Evolutionary conservation across 2,797 vertebrate species (phyloP), one percentile per base, ranked within the genome.

Genomic region (Loriculus beryllinus): DNA sequence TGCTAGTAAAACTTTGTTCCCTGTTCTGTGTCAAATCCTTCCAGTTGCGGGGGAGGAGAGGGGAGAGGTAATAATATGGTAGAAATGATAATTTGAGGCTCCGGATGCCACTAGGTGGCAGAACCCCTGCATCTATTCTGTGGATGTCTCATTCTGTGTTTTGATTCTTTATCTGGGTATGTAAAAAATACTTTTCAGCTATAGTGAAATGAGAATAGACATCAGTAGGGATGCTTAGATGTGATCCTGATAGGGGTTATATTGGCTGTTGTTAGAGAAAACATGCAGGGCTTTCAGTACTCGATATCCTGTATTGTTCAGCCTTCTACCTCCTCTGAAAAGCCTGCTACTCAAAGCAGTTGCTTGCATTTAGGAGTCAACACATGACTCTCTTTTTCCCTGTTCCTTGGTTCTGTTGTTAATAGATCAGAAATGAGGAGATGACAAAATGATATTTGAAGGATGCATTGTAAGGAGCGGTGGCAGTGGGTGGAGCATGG

Each of bases 31-130:
- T 83, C 42, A 92, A 70, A 89, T 74, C 21, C 48, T 91, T 82
- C 19, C 20, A 45, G 33, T 57, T 57, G 22, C 10, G 3, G n/a
- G 56, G 33, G 33, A 35, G 33, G 33, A 35, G 56, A 35, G 33
- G 10, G 33, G 22, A 23, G 25, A 54, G 3, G 5, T 23, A 35
- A 5, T 39, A 54, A 79, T 76, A n/a, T 59, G 74, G 28, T 33
- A 65, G 54, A 68, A 80, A 82, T 21, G 42, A 13, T 80, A 45
- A 59, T 63, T 86, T 72, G n/a, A 85, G 62, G 57, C 62, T 88
- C 48, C 90, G 8, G 35, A 12, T 90, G 56, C 96, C 94, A 86
- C 96, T 96, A 96, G 95, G 69, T 95, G 95, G 95, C 94, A 96
- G 89, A 96, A 92, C 85, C 85, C 82, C 35, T 92, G 87, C 87